These are phyloP conservation scores for Osmerus mordax DNA, from an alignment of 2,113 vertebrate species.

Conservation along the genomic window DNA sequence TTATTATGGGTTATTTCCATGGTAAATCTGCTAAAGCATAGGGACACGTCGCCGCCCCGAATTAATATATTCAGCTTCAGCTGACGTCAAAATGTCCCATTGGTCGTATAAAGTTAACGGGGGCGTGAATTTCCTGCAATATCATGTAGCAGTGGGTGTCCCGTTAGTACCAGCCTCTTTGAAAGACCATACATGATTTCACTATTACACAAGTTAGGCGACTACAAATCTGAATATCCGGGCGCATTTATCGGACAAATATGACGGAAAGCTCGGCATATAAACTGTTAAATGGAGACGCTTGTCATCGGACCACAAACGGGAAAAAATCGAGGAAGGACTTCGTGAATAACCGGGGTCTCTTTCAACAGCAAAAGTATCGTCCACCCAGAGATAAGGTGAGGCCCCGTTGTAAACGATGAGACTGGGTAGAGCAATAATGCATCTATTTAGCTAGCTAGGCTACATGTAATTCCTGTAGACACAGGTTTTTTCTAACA, in stretches of 20 bases:
- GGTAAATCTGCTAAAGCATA: too few relatives aligned
- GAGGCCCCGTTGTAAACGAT: slow-evolving; percentile 51
- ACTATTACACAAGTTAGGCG: slow-evolving; percentile 33
- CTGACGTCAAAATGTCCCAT: background rate
- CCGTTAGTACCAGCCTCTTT: slow-evolving; percentile 15
- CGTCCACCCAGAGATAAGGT: slow-evolving; percentile 66
- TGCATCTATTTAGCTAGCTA: too few relatives aligned
- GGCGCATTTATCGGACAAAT: slow-evolving; percentile 18
- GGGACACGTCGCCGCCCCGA: too few relatives aligned
- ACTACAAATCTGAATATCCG: slow-evolving; percentile 12
- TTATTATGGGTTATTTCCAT: too few relatives aligned
- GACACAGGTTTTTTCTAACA: too few relatives aligned
- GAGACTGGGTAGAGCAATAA: background rate
- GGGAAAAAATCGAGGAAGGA: slow-evolving; percentile 66
- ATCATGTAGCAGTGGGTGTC: slow-evolving; percentile 9
- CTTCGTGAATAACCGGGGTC: slow-evolving; percentile 68
- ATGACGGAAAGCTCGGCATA: slow-evolving; percentile 71
- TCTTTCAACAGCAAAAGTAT: slow-evolving; percentile 63
- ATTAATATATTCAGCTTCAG: too few relatives aligned
- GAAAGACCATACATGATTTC: slow-evolving; percentile 45
- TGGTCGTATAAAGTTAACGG: background rate
- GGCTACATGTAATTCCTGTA: too few relatives aligned
- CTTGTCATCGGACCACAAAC: slow-evolving; percentile 51
- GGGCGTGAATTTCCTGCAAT: slow-evolving; percentile 54
- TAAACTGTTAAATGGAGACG: slow-evolving; percentile 66